Base-by-base conservation (phyloP, 1,140 invertebrate species). In the Philopotamus ludificatus region DNA sequence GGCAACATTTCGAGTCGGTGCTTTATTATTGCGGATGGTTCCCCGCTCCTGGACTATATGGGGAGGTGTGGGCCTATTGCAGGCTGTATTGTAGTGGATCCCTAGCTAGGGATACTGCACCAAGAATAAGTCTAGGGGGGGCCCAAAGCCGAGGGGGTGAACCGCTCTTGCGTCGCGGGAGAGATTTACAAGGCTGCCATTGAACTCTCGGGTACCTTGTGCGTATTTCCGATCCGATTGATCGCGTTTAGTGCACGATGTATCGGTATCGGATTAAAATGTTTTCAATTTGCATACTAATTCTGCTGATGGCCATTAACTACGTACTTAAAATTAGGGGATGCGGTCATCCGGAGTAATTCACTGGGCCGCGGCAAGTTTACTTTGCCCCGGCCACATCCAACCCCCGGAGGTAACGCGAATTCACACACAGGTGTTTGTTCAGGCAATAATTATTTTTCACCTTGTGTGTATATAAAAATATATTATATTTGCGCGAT, bases 61-160 rank as follows among this genome's bases (percentile, higher is more conserved):
- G 15, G 57, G 23, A 60, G 42, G 57, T 44, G 42, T 44, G 57
- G 42, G 42, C 44, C 42, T 60, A 60, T 60, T 23, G 57, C 42
- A 60, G 57, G 57, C 57, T 60, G 47, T 60, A 60, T 47, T 60
- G 57, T 47, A 16, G 22, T 23, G 42, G 41, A n/a, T 25, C 57
- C 57, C 42, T 26, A 26, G 16, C 42, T 15, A 47, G 57, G 57
- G 57, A 60, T 20, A 60, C 57, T 60, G 57, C 57, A 60, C 57
- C 57, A 60, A 60, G 57, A 60, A 60, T 60, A 60, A 60, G 57
- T 60, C 57, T 60, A 42, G n/a, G n/a, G 47, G 57, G 57, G 57
- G 23, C 44, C 57, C 44, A 60, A 60, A 60, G 57, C 57, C 57
- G 57, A 60, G 23, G 57, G 57, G 57, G 57, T 60, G 57, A 60